Evolutionary conservation across 2,113 vertebrate species (phyloP).

Genomic region (Perognathus longimembris): DNA sequence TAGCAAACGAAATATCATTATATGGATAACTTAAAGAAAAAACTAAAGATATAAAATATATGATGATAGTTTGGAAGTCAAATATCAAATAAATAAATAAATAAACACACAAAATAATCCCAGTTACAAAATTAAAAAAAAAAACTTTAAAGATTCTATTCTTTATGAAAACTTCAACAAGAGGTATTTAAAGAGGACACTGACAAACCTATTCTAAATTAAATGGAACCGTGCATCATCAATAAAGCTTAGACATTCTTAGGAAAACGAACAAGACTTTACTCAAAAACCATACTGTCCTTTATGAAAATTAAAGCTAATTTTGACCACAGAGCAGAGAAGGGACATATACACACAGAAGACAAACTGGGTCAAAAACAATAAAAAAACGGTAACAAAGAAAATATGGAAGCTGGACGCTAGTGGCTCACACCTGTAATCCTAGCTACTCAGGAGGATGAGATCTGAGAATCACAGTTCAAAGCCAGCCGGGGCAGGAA

Average conservation of each 20-base stretch:
- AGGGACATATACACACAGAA: neutral
- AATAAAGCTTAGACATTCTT: neutral
- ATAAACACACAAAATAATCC: neutral
- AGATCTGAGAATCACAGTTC: too few relatives aligned
- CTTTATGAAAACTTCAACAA: neutral
- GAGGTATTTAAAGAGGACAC: neutral
- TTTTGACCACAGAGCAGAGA: neutral
- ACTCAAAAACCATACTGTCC: neutral
- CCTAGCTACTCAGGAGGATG: too few relatives aligned
- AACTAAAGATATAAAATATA: neutral
- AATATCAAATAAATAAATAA: neutral
- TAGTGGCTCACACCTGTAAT: too few relatives aligned
- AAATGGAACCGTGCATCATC: neutral
- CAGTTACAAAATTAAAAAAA: neutral
- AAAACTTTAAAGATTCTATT: neutral
- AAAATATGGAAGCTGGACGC: neutral
- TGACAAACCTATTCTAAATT: slow-evolving; percentile 6
- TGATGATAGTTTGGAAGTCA: neutral
- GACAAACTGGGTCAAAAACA: neutral
- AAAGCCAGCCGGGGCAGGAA: too few relatives aligned
- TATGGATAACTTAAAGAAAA: neutral
- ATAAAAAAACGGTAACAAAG: neutral
- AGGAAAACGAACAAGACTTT: neutral
- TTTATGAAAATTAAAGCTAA: neutral
- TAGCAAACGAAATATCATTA: neutral